Evolutionary conservation across 35 echinoderm and acorn worm genomes (phyloP), one percentile per base, ranked within the genome.

Genomic region (Anneissia japonica): DNA sequence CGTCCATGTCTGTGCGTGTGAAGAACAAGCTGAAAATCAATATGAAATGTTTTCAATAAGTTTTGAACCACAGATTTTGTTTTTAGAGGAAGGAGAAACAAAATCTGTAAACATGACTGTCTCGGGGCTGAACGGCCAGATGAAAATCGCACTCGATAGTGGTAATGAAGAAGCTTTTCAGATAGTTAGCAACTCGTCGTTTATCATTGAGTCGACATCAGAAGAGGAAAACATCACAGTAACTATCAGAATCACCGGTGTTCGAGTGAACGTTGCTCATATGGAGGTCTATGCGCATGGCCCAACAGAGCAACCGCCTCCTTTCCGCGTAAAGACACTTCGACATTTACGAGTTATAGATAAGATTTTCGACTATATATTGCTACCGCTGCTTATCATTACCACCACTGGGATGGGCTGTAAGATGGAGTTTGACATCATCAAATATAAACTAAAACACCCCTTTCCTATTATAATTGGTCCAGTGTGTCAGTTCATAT

Each of bases 401-500:
- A 85, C 94, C 4, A 92, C 90, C 6, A 84, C 90, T 14, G 94
- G 94, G 23, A 97, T 97, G 90, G 94, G 94, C 17, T 92, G 94
- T 41, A 92, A 93, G 72, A 92, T 97, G 87, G 94, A 97, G 36
- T 86, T 89, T 39, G 85, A 85, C 37, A 73, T 93, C 14, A 97
- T 97, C 45, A 89, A 92, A 17, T 77, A 80, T 41, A 90, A 97
- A 84, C 83, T 97, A 6, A 89, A 84, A 43, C 89, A 90, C 23
- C 90, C 94, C 9, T 77, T 97, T 46, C 84, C 81, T 46, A 90
- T 97, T 56, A 75, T 92, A 5, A 91, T 97, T 3, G 94, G 94
- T 72, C 94, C 94, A 0, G 35, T 97, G 0, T 97, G 94, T 64
- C 94, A 97, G 79, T 97, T 97, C 83, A 90, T 97, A 30, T 92